These are phyloP conservation scores for Girardia tigrina DNA, from an alignment of 2,888 invertebrate genomes.

Conservation along the genomic window DNA sequence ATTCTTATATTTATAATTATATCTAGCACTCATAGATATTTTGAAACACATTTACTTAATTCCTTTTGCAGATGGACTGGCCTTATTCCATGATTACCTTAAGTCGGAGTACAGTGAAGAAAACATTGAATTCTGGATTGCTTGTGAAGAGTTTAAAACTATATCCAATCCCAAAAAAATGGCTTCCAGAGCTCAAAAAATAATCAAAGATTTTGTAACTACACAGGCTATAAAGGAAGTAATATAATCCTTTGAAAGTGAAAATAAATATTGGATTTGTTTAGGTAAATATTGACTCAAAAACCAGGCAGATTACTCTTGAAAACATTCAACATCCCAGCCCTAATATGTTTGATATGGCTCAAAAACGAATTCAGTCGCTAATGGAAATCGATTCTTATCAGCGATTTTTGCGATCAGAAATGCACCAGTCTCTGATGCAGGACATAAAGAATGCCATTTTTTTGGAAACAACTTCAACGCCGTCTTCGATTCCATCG, in stretches of 20 bases:
- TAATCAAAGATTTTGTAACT: slow-evolving; percentile 54
- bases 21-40: too few species aligned
- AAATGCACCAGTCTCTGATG: slow-evolving; percentile 50
- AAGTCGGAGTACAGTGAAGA: slow-evolving; percentile 55
- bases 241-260: slow-evolving; percentile 36
- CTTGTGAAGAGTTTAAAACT: slow-evolving; percentile 53
- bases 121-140: slow-evolving; percentile 56
- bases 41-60: too few species aligned
- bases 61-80: slow-evolving; percentile 55
- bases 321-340: slow-evolving; percentile 50
- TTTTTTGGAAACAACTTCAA: background rate
- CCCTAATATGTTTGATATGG: slow-evolving; percentile 52
- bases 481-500: background rate
- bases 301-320: slow-evolving; percentile 49
- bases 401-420: slow-evolving; percentile 54
- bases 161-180: slow-evolving; percentile 42
- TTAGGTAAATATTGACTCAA: slow-evolving; percentile 54
- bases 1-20: too few species aligned
- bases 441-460: slow-evolving; percentile 32
- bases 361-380: slow-evolving; percentile 54
- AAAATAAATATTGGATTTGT: background rate
- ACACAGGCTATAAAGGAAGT: slow-evolving; percentile 55
- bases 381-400: slow-evolving; percentile 55
- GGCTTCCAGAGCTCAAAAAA: slow-evolving; percentile 48
- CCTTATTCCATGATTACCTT: slow-evolving; percentile 54